Evolutionary conservation across 2,888 invertebrate species (phyloP), one percentile per base, ranked within the genome.

Genomic region (Diabrotica balteata): DNA sequence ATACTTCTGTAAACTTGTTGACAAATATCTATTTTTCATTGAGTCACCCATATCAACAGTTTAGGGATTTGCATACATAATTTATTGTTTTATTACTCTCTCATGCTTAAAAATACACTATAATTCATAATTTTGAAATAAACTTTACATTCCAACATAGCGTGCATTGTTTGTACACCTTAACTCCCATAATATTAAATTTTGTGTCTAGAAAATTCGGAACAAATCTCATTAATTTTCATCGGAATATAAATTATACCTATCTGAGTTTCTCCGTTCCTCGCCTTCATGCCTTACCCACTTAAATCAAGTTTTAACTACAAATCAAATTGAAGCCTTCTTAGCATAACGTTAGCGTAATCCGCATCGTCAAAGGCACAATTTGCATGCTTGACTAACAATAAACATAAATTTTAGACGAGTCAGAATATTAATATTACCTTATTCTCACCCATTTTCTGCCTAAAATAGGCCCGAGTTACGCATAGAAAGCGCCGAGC

Each of bases 331-430:
- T 59, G 57, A 63, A 67, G 60, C 62, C 67, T 67, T 53, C 58
- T 67, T 63, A 62, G 62, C 62, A 58, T 67, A 67, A 67, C 63
- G 49, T 58, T 67, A 67, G 57, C 63, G 53, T 58, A 62, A 67
- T 67, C 62, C 53, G 17, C 53, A 49, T 59, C 62, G 61, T 67
- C 67, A 67, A 67, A 67, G 67, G 59, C 17, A 46, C 45, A 55
- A 63, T 63, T 67, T 63, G 53, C 67, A 67, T 63, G 67, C 62
- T 58, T 47, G 45, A 51, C 58, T 59, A 63, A 67, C 67, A 67
- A 63, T 67, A 67, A 67, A 67, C 67, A 67, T 67, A 67, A 67
- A 67, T 67, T 67, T 53, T 59, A 32, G 49, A 66, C 57, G 62
- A 67, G 58, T 59, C 62, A 53, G 58, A 67, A 62, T 67, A 62